These are phyloP conservation scores for Stigmatopora nigra DNA, from an alignment of 2,113 vertebrate species.

Conservation along the genomic window DNA sequence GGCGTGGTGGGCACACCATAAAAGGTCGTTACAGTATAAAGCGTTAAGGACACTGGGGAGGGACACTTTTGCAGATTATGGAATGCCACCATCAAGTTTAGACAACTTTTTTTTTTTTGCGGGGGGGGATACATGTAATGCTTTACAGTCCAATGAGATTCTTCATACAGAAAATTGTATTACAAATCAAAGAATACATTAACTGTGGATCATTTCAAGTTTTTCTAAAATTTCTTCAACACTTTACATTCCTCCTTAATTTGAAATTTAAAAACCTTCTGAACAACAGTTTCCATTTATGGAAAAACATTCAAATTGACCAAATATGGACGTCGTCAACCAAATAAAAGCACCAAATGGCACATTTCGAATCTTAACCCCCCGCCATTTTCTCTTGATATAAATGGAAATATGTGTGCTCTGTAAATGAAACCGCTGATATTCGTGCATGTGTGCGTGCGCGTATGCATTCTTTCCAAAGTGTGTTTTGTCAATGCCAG, in stretches of 20 bases:
- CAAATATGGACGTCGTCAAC: too few relatives aligned
- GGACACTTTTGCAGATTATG: conserved; percentile 38
- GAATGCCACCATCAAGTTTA: conserved; percentile 28
- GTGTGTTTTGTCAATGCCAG: too few relatives aligned
- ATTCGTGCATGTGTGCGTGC: conserved; percentile 2
- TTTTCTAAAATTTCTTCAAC: conserved; percentile 17
- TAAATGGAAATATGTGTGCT: conserved; percentile 20
- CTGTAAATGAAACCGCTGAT: conserved; percentile 14
- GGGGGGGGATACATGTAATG: conserved; percentile 12
- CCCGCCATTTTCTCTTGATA: conserved; percentile 14
- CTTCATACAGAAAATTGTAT: conserved; percentile 39
- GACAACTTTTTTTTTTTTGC: conserved; percentile 9
- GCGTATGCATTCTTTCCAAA: background rate
- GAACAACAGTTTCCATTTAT: too few relatives aligned
- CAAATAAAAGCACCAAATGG: conserved; percentile 17
- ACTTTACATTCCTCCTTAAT: too few relatives aligned
- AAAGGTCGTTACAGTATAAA: conserved; percentile 31
- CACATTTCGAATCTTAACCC: conserved; percentile 43
- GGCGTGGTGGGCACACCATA: conserved; percentile 52
- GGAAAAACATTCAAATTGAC: too few relatives aligned
- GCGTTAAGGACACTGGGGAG: conserved; percentile 51
- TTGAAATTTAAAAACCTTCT: too few relatives aligned
- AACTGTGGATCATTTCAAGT: conserved; percentile 54
- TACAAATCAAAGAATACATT: conserved; percentile 46
- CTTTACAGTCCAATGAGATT: conserved; percentile 28